Evolutionary conservation across 2,113 vertebrate species (phyloP).

Genomic region (Vulpes vulpes): DNA sequence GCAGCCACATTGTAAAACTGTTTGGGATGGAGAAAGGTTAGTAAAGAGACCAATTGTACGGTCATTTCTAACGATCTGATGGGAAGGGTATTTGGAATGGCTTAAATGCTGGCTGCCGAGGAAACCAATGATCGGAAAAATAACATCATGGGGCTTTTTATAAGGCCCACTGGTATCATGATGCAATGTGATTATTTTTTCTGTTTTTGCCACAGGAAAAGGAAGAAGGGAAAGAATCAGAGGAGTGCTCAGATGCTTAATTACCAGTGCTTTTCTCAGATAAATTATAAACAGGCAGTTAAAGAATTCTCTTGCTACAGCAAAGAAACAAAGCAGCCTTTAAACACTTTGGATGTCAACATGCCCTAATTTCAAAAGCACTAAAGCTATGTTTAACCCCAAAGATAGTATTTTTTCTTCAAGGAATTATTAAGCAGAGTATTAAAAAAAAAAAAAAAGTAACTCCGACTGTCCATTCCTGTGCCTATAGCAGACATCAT

Average conservation of each 20-base stretch:
- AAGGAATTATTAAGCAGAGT: constrained; percentile 51
- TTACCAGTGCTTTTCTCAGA: constrained; percentile 46
- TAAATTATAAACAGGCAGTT: constrained; percentile 68
- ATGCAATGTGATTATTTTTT: constrained; percentile 58
- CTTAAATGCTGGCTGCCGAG: constrained; percentile 20
- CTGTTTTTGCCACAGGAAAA: constrained; percentile 66
- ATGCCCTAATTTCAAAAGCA: constrained; percentile 59
- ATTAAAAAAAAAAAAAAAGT: neutral
- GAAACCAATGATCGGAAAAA: constrained; percentile 47
- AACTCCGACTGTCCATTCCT: neutral
- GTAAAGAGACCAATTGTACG: neutral
- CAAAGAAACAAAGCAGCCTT: constrained; percentile 60
- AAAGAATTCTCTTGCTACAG: constrained; percentile 49
- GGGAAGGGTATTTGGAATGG: constrained; percentile 35
- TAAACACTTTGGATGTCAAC: constrained; percentile 47
- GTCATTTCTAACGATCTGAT: neutral
- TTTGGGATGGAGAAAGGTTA: neutral
- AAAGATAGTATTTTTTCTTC: constrained; percentile 38
- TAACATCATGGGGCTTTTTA: constrained; percentile 55
- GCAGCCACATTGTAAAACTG: constrained; percentile 62
- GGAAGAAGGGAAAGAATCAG: neutral
- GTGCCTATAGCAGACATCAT: constrained; percentile 33
- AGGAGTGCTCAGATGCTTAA: neutral
- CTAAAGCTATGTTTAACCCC: constrained; percentile 25
- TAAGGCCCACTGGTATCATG: constrained; percentile 28